Percentiles rank a stretch among this genome's conserved stretches.
phyloP scores from a whole-genome alignment of 2,888 invertebrate species.

The Drosophila atripex region DNA sequence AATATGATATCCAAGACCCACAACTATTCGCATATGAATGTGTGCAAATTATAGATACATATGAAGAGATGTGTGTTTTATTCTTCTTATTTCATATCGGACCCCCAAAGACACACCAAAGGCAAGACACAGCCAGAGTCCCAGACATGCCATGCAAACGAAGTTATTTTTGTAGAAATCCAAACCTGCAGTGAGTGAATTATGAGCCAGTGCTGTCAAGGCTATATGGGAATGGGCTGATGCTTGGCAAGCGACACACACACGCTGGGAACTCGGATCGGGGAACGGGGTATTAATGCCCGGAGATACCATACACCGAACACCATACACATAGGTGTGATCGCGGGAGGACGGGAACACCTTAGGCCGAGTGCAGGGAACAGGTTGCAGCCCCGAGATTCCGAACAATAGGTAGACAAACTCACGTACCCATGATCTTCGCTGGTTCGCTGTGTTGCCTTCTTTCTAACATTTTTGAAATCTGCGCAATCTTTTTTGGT shows the following conservation, averaged over 20 bases:
- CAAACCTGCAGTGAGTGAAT: conserved; percentile 78
- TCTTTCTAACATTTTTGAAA: conserved; percentile 69
- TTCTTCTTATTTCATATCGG: conserved; percentile 5
- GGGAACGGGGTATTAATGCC: conserved; percentile 27
- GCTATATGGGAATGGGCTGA: conserved; percentile 55
- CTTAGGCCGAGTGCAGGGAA: conserved; percentile 75
- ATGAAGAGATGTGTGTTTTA: conserved; percentile 20
- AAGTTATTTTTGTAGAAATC: conserved; percentile 79
- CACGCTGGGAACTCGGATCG: conserved; percentile 58
- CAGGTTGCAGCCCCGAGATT: conserved; percentile 59
- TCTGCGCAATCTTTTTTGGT: conserved; percentile 76
- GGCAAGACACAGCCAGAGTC: conserved; percentile 27
- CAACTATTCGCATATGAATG: conserved; percentile 31
- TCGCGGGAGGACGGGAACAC: conserved; percentile 58
- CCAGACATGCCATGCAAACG: conserved; percentile 66
- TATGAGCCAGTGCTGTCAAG: conserved; percentile 73
- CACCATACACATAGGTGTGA: conserved; percentile 67
- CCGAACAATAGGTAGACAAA: conserved; percentile 71
- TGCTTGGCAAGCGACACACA: conserved; percentile 67
- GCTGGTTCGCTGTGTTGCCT: conserved; percentile 33
- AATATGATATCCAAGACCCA: conserved; percentile 40
- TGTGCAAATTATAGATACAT: conserved; percentile 28
- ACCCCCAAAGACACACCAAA: conserved; percentile 29
- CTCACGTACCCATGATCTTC: conserved; percentile 67
- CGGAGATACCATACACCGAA: conserved; percentile 40